Conservation (phyloP, 2,797 vertebrate genomes). For the Centroberyx gerrardi region DNA sequence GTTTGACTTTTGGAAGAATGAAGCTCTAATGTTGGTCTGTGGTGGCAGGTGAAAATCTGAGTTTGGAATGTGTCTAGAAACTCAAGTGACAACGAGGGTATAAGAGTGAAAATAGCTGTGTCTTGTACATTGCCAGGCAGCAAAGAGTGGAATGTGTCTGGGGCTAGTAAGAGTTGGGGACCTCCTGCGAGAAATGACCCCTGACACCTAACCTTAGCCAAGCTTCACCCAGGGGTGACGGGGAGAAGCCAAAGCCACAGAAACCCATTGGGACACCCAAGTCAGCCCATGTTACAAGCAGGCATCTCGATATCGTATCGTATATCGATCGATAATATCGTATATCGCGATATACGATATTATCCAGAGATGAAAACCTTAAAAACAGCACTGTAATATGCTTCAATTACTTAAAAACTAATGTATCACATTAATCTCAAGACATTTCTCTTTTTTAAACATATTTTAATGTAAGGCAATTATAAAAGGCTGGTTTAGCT, state of each 20-base stretch:
- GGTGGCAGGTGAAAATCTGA: not conserved
- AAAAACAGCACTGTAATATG: no score
- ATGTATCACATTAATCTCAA: no score
- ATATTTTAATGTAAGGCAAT: no score
- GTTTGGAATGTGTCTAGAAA: not conserved
- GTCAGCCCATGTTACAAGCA: not conserved
- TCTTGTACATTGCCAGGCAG: not conserved
- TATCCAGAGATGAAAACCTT: no score
- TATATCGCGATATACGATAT: no score
- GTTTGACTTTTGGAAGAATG: no score
- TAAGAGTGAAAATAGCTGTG: not conserved
- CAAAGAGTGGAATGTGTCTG: conserved; percentile 41
- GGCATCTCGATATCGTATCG: no score
- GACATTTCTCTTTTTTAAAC: no score
- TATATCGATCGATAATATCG: no score
- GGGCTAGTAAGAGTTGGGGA: conserved; percentile 20
- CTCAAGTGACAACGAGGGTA: not conserved
- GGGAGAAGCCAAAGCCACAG: conserved; percentile 33
- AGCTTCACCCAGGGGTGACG: conserved; percentile 8
- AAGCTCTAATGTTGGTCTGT: no score
- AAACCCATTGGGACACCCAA: conserved; percentile 28
- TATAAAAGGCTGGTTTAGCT: no score
- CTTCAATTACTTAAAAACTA: no score
- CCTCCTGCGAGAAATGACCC: conserved; percentile 56
- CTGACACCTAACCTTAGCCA: conserved; percentile 53